A percentile compares a stretch with the other conserved stretches of the same genome.
phyloP scores from a whole-genome alignment of 2,797 vertebrate genomes.

The Cephalopachus bancanus region DNA sequence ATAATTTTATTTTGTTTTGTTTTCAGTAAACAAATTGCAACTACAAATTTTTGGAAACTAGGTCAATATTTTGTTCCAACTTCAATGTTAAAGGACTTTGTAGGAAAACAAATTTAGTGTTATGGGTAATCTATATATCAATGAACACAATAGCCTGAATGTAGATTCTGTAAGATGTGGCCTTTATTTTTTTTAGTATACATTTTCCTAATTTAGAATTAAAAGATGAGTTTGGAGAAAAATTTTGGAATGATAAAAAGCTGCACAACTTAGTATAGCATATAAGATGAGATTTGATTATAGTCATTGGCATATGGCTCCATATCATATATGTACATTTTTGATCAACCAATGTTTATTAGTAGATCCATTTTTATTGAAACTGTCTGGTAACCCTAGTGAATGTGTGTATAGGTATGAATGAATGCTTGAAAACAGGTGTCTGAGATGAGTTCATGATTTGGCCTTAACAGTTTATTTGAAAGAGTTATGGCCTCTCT shows the following conservation, averaged over 20 bases:
- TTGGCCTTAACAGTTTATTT: neutral
- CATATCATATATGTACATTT: neutral
- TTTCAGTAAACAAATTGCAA: conserved; percentile 15
- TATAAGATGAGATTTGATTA: neutral
- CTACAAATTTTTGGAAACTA: conserved; percentile 49
- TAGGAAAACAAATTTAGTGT: neutral
- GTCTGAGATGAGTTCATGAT: neutral
- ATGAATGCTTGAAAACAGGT: neutral
- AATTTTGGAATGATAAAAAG: neutral
- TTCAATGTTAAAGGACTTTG: neutral
- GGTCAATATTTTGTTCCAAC: conserved; percentile 61
- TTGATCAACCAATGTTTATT: conserved; percentile 39
- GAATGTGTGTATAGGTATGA: neutral
- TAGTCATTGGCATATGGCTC: neutral
- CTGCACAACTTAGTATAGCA: neutral
- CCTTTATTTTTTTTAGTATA: neutral
- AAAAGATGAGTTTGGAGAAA: neutral
- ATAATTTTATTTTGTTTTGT: neutral
- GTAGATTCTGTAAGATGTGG: neutral
- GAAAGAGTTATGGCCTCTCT: neutral
- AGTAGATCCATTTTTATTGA: conserved; percentile 47
- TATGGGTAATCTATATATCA: neutral
- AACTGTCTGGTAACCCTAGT: neutral
- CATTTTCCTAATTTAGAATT: conserved; percentile 4
- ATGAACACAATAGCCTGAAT: neutral